Conservation (phyloP, 92 coral and sea anemone genomes). For the Zoanthus sansibaricus region DNA sequence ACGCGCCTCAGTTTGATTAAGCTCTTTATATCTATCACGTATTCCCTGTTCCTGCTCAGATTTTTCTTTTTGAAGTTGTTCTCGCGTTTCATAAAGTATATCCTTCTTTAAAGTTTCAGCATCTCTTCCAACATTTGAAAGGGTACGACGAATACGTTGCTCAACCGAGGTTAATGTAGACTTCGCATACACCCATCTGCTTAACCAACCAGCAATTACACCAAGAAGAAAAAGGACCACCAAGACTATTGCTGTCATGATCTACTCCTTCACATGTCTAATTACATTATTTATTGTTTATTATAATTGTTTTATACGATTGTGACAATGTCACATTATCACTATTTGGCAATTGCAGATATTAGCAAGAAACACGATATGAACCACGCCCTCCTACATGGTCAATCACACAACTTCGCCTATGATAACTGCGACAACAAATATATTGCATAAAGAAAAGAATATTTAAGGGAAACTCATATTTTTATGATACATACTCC, state of each 20-base stretch:
- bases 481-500: too few species aligned
- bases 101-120: neutral
- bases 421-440: too few species aligned
- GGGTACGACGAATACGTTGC: neutral
- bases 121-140: neutral
- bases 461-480: too few species aligned
- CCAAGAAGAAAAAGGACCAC: neutral
- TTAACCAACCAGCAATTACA: neutral
- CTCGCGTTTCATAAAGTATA: neutral
- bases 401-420: too few species aligned
- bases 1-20: neutral
- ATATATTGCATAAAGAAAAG: too few species aligned
- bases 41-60: neutral
- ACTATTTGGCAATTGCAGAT: neutral
- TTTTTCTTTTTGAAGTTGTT: neutral
- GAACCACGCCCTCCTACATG: too few species aligned
- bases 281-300: neutral
- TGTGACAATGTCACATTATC: neutral
- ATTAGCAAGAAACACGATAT: too few species aligned
- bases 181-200: neutral
- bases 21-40: neutral
- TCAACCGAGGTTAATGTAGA: neutral
- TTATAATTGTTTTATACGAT: too few species aligned
- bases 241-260: neutral
- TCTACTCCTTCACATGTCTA: neutral